Evolutionary conservation across 2,888 invertebrate species (phyloP), one percentile per base, ranked within the genome.

Genomic region (Nematopogon swammerdamellus): DNA sequence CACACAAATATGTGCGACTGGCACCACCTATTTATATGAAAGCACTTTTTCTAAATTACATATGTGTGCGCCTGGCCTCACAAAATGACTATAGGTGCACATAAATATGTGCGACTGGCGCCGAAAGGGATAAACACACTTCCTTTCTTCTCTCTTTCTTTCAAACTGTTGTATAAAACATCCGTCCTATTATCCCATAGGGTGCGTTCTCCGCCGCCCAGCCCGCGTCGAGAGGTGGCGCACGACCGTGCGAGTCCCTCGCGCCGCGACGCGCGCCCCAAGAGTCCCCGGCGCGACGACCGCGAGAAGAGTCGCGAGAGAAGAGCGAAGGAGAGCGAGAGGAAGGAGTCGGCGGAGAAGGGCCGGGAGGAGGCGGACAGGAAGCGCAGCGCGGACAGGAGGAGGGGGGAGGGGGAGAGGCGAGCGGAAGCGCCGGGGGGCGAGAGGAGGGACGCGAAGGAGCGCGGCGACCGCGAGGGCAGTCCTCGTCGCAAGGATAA

Each of bases 211-310:
- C 14, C 10, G 14, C 14, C 10, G 14, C 30, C 8, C 8, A 30
- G 14, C 14, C 30, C 8, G 14, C 8, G 8, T 10, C 14, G 30
- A 30, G 57, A 62, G 47, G 56, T 57, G 18, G 55, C 50, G n/a
- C 58, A 57, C 8, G 45, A 53, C 25, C 61, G 62, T 3, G 56
- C 52, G 1, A 58, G 61, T 46, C 57, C 59, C 17, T 65, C 63
- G 29, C 56, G 60, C 1, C 62, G 57, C 53, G 55, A 50, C 48
- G 54, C 49, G 3, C 46, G 46, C n/a, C 50, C 44, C 0, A 44
- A 20, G 30, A 45, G 47, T 25, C 19, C 44, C 46, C 16, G 19
- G 19, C 3, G 17, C 18, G 16, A 46, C 25, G 51, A 30, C 19
- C 55, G 54, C 17, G 49, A 51, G 48, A 55, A 45, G 25, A 52